A percentile compares a stretch with the other conserved stretches of the same genome.
Conservation (phyloP, 2,797 vertebrate species). For the Sciurus vulgaris region DNA sequence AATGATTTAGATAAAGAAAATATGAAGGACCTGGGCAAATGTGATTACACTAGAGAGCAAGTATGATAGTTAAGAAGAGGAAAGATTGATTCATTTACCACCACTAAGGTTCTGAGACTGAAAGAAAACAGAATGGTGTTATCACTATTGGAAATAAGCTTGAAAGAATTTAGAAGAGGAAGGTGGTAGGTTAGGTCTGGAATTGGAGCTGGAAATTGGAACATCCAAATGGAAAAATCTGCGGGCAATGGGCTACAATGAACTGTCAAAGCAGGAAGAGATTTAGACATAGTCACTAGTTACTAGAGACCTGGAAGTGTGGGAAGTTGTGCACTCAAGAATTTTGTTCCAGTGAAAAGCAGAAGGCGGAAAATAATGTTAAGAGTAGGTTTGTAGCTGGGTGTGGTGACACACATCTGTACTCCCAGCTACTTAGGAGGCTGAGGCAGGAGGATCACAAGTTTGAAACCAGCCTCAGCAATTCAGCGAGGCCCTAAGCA, state of each 20-base stretch:
- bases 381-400: not conserved
- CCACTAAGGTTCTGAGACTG: not conserved
- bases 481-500: too few species aligned
- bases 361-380: not conserved
- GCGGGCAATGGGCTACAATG: not conserved
- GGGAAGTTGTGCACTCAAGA: not conserved
- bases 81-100: not conserved
- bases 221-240: slow-evolving; percentile 14
- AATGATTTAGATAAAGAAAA: slow-evolving; percentile 63
- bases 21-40: not conserved
- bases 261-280: not conserved
- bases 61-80: not conserved
- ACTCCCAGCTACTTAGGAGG: too few species aligned
- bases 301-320: not conserved
- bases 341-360: not conserved
- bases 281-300: not conserved
- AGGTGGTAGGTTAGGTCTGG: not conserved
- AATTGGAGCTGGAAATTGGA: slow-evolving; percentile 23
- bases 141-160: slow-evolving; percentile 16
- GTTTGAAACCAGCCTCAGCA: too few species aligned
- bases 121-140: not conserved
- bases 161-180: not conserved
- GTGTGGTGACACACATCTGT: too few species aligned
- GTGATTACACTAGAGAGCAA: not conserved
- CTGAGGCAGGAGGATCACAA: too few species aligned